Evolutionary conservation across 1,140 invertebrate species (phyloP), one percentile per base, ranked within the genome.

Genomic region (Drosophila yakuba): DNA sequence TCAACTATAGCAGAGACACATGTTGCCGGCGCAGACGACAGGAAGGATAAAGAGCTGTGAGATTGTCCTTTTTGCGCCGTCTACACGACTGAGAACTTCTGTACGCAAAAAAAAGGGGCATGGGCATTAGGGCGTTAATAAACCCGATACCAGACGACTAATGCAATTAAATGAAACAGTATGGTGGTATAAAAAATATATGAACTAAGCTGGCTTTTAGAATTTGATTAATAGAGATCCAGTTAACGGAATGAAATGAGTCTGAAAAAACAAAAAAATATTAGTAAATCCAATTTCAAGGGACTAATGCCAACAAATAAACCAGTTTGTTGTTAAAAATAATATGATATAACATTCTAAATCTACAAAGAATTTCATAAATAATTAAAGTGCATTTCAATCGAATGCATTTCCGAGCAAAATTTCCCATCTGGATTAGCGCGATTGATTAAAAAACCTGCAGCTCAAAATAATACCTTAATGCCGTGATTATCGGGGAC

Each of bases 1-100:
- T 88, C 83, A 84, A 74, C 84, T 80, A 89, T 84, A 89, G 82
- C 76, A 83, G 72, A 78, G 80, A 80, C 77, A 88, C 84, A 89
- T 88, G 83, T 89, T 89, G 78, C 66, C 75, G 61, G 75, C 62
- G 77, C 80, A 84, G 68, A 78, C 72, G 84, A 89, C 83, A 88
- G 83, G 83, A 88, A 89, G 80, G 84, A 88, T 88, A 74, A 88
- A 85, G 73, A 74, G 72, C 76, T 57, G 73, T 66, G 73, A 69
- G 80, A 85, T 85, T 90, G 85, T 89, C 80, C 84, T 88, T 89
- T 84, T 80, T 62, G 62, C 63, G 79, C 61, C 68, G 43, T 63
- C 56, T 60, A 57, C 75, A 73, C 50, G 61, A 47, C 23, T 41
- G 39, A 63, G 54, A 28, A 54, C 28, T 35, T 32, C 59, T 61